A percentile compares a stretch with the other conserved stretches of the same genome.
These are phyloP conservation scores for Pygoscelis antarcticus DNA, from an alignment of 2,113 vertebrate species.

Conservation along the genomic window DNA sequence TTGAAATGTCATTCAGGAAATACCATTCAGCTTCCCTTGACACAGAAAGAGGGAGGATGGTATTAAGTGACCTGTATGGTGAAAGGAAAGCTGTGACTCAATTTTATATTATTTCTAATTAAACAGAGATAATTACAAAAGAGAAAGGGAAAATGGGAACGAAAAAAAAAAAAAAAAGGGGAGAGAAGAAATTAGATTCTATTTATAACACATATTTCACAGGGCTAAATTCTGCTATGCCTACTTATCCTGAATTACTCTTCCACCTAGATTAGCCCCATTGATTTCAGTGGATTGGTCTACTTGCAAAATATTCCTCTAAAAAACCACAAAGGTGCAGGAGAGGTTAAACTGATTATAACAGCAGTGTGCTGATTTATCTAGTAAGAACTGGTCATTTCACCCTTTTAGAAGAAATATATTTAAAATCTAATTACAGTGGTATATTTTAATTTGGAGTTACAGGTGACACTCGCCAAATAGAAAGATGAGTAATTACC, in stretches of 20 bases:
- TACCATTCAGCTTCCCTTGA: background rate
- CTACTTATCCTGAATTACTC: background rate
- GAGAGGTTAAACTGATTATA: slow-evolving; percentile 11
- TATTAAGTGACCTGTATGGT: background rate
- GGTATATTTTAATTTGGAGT: background rate
- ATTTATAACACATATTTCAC: slow-evolving; percentile 11
- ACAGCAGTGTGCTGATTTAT: background rate
- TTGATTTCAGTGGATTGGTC: background rate
- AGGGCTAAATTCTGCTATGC: background rate
- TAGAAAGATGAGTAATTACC: background rate
- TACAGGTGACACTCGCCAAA: background rate
- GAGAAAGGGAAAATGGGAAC: background rate
- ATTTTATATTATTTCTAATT: slow-evolving; percentile 51
- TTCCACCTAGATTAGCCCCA: background rate
- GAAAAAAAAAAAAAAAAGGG: background rate
- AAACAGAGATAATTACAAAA: slow-evolving; percentile 33
- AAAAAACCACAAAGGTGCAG: background rate
- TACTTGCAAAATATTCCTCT: background rate
- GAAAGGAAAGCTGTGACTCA: slow-evolving; percentile 34
- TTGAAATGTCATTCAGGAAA: slow-evolving; percentile 71
- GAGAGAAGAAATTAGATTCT: background rate
- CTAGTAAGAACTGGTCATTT: background rate
- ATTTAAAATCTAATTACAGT: slow-evolving; percentile 25
- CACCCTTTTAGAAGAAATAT: background rate
- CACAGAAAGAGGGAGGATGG: background rate